phyloP scores from a whole-genome alignment of 2,888 invertebrate species.

The Dasysyrphus albostriatus region DNA sequence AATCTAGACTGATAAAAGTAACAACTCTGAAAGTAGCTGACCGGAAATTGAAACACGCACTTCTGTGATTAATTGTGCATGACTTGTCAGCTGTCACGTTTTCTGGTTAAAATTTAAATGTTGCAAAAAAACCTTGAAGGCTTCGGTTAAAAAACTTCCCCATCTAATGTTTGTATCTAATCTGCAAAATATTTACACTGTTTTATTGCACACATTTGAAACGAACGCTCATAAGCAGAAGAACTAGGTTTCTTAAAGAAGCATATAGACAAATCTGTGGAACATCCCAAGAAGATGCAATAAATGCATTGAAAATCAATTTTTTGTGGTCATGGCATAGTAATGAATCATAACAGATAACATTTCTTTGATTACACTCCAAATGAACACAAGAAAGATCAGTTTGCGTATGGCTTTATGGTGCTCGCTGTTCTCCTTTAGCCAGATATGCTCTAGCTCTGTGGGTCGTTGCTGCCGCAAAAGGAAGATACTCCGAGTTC shows the following conservation, averaged over 20 bases:
- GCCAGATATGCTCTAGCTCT: conserved; percentile 5
- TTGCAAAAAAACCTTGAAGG: neutral
- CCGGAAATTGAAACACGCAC: conserved; percentile 25
- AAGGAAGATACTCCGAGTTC: conserved; percentile 12
- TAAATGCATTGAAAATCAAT: conserved; percentile 69
- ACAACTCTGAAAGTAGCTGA: conserved; percentile 17
- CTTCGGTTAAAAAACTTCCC: neutral
- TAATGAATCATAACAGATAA: conserved; percentile 74
- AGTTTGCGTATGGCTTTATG: conserved; percentile 28
- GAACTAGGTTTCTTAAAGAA: conserved; percentile 7
- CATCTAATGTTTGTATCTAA: conserved; percentile 13
- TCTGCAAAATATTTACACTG: conserved; percentile 23
- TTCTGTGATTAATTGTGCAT: conserved; percentile 13
- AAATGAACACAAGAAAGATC: conserved; percentile 25
- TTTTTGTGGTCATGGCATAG: conserved; percentile 58
- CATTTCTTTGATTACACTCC: conserved; percentile 68
- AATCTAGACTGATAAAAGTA: neutral
- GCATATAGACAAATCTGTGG: conserved; percentile 24
- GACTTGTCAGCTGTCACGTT: neutral
- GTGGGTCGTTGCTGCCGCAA: conserved; percentile 36
- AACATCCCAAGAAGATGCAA: conserved; percentile 27
- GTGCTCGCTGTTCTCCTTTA: neutral
- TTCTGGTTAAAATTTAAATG: neutral
- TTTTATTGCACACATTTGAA: conserved; percentile 2
- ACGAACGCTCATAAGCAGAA: conserved; percentile 19